Evolutionary conservation across 2,797 vertebrate genomes (phyloP), one percentile per base, ranked within the genome.

Genomic region (Craterocephalus amniculus): DNA sequence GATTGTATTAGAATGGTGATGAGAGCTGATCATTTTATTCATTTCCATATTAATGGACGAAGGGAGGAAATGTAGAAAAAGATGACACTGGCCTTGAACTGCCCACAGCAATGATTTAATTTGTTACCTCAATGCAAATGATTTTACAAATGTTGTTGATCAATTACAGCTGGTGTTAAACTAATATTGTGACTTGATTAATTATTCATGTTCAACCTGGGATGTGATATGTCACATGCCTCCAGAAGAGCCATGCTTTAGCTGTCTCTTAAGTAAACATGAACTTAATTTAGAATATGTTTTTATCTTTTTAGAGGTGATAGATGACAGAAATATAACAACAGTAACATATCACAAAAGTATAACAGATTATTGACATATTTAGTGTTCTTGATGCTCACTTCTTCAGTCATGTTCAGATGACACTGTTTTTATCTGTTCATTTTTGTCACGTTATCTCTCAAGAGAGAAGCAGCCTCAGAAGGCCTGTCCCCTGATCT

Each of bases 401-500:
- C 2, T 40, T 83, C 62, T 67, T 75, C 27, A 29, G 69, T 69
- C 57, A 54, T 29, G 16, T 51, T 62, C 58, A 20, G 31, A 26
- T 69, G 29, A 65, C 27, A 1, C 24, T 2, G 34, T n/a, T 51
- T 67, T 71, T 32, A 43, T 74, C 64, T 63, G 65, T 51, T 24
- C 8, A 59, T 58, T 76, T 83, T 87, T 63, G 67, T 60, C 24
- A 60, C 66, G 51, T 83, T 64, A 58, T 83, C 74, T 85, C 78
- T 81, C 36, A 24, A 87, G 86, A 89, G 87, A 67, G 27, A n/a
- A 63, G 63, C 76, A 73, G 36, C 65, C 81, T 81, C 79, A 61
- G 58, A 87, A 83, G 87, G 83, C 83, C 79, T 83, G 83, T 87
- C 83, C 78, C 58, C 68, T 81, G 82, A 72, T 87, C 76, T 67